These are phyloP conservation scores for Lophius piscatorius DNA, from an alignment of 2,113 vertebrate species.

Conservation along the genomic window DNA sequence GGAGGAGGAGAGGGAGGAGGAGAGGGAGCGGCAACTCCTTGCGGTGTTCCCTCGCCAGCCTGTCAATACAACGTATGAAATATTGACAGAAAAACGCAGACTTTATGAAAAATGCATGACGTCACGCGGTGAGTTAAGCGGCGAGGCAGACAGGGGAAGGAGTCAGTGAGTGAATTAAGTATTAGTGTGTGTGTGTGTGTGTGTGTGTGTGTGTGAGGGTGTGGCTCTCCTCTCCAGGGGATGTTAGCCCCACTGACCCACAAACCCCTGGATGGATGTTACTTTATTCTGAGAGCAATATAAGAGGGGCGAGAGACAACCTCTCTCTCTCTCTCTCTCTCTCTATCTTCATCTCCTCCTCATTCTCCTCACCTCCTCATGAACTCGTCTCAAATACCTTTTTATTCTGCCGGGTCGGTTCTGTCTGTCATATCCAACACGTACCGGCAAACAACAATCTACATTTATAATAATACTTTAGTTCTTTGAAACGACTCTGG, in stretches of 20 bases:
- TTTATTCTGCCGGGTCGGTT: too few relatives aligned
- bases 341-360: too few relatives aligned
- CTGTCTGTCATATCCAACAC: too few relatives aligned
- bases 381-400: too few relatives aligned
- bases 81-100: constrained; percentile 64
- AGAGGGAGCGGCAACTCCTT: constrained; percentile 5
- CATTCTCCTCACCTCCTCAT: too few relatives aligned
- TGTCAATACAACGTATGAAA: constrained; percentile 72
- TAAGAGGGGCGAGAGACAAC: constrained; percentile 4
- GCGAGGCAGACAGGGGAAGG: constrained; percentile 50
- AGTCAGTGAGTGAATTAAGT: constrained; percentile 41
- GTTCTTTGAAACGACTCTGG: too few relatives aligned
- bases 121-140: constrained; percentile 46
- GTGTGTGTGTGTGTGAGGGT: constrained; percentile 38
- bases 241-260: constrained; percentile 75
- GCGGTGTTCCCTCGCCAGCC: constrained; percentile 24
- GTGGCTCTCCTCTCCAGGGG: constrained; percentile 50
- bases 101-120: constrained; percentile 77
- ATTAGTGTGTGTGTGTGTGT: constrained; percentile 29
- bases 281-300: constrained; percentile 58
- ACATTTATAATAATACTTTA: too few relatives aligned
- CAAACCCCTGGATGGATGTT: constrained; percentile 61
- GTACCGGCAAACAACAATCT: too few relatives aligned
- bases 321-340: too few relatives aligned
- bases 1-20: too few relatives aligned